Evolutionary conservation across 2,113 vertebrate genomes (phyloP), one percentile per base, ranked within the genome.

Genomic region (Dasyornis broadbenti): DNA sequence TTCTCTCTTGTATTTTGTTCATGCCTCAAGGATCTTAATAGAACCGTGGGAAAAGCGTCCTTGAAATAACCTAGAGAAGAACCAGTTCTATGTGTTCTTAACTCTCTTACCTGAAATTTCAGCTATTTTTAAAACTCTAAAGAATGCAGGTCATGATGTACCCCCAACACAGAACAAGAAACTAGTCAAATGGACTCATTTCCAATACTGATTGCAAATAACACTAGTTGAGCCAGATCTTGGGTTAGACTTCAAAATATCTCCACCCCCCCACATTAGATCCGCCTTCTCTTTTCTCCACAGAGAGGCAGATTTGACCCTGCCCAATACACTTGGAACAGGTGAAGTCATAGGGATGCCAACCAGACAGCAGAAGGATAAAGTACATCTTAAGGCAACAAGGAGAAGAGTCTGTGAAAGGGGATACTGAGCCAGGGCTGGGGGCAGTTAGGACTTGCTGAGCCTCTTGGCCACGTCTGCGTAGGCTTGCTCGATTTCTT

Each of bases 401-500:
- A 45, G 85, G 94, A 97, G 86, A 94, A 88, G 89, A 92, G 93
- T 97, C 89, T 71, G 54, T 78, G 76, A 80, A 95, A 89, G 56
- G 92, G 81, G 92, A 80, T 35, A 82, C 15, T 12, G 89, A 90
- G 94, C 63, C 75, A 52, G 37, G 33, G 17, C 30, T 27, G 80
- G 42, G 70, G 82, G 78, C 64, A 95, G 54, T 98, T 98, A 98
- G 63, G 98, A 98, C 83, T 98, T 98, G 97, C 98, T 98, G 90
- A 99, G 98, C 94, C 98, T 95, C 97, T 98, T 99, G 87, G 99
- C 99, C 90, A 99, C 99, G 0, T 99, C 99, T 15, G 98, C 98
- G 4, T 99, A 99, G 92, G 99, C 99, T 60, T 97, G 95, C 97
- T 99, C 99, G 1, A 99, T 99, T 94, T 99, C 99, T 5, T 94